Base-by-base conservation (phyloP, 2,888 invertebrate genomes). In the Nineta flava region DNA sequence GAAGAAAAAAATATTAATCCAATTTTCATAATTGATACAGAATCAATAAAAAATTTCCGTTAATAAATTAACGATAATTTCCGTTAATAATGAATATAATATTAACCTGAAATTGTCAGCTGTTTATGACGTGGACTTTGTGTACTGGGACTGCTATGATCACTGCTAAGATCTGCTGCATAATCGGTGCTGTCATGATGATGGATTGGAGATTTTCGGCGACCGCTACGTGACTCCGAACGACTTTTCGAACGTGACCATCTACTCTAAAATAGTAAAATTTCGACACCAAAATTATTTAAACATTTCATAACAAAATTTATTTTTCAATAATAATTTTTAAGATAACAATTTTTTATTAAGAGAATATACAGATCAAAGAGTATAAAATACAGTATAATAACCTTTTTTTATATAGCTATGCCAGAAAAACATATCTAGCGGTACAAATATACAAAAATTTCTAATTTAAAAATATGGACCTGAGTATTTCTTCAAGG, bases 101-200 rank as follows among this genome's bases (percentile, higher is more conserved):
- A 19, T 26, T 26, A 58, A 63, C 77, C 76, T 55, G 74, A 72
- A 50, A 70, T 69, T 59, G 71, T 74, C 62, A 73, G 73, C 47
- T 75, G 68, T 50, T 80, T 69, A 52, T 86, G 86, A 26, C 83
- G 74, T 34, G 87, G 84, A 54, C 86, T 87, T 50, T 87, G 86
- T 0, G 86, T 86, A 66, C 83, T 80, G 61, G 77, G 74, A 57
- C 77, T 80, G 62, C 77, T 77, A 58, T 77, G 76, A 55, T 80
- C 81, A 0, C 86, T 87, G 58, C 87, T 87, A 60, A 84, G 81
- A 66, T 87, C 87, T 35, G 86, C 87, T 1, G 82, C 82, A 66
- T 83, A 82, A 59, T 82, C 82, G 9, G 81, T 76, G 55, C 79
- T 79, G 58, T 78, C 80, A 63, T 76, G 77, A 59, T 77, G 77